Base-by-base conservation (phyloP, 2,888 invertebrate genomes). In the Tinea trinotella region DNA sequence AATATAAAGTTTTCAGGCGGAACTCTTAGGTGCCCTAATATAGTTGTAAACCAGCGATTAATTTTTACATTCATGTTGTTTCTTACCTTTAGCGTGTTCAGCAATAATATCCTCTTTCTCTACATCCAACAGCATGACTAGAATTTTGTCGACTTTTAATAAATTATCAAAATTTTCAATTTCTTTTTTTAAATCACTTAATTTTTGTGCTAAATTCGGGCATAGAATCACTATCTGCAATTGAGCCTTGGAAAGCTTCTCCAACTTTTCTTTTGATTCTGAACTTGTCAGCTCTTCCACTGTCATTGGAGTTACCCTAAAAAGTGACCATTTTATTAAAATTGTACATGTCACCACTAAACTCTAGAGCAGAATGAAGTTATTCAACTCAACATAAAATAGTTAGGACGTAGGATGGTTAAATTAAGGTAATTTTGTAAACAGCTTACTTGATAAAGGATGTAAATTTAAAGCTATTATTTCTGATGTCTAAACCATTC, bases 141-240 rank as follows among this genome's bases (percentile, higher is more conserved):
- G 76, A 9, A 94, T 91, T 62, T 93, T 90, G 58, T 93, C 93
- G 0, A 90, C 85, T 62, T 89, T 88, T 57, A 93, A 80, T 40
- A 91, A 68, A 54, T 85, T 88, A 10, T 90, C 89, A 22, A 90
- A 74, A 46, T 75, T 76, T 2, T 81, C 68, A 0, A 77, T 73
- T 15, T 89, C 87, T 56, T 79, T 85, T 10, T 90, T 88, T 59
- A 89, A 69, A 54, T 87, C 87, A 0, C 84, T 65, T 59, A 91
- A 79, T 56, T 89, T 88, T 0, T 91, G 88, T 59, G 93, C 76
- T 46, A 95, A 87, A 53, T 89, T 88, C 0, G 95, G 95, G 65
- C 95, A 95, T 46, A 95, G 72, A 13, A 95, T 92, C 46, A 95
- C 89, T 56, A 95, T 91, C 71, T 95, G 94, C 36, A 95, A 78